Conservation (phyloP, 2,888 invertebrate species). For the Andrena hattorfiana region DNA sequence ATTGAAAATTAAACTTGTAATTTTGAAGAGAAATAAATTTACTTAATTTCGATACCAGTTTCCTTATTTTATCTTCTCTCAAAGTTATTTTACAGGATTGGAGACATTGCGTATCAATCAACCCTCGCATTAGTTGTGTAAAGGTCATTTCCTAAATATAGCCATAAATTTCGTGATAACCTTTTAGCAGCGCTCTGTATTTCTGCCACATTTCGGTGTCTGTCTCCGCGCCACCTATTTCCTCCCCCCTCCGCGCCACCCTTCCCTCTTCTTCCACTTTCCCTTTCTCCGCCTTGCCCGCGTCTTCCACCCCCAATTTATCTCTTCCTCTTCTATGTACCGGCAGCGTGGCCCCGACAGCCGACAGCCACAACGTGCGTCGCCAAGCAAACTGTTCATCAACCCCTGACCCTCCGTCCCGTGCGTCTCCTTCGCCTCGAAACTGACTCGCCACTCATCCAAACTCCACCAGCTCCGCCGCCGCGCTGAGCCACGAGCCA, state of each 20-base stretch:
- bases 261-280: constrained; percentile 19
- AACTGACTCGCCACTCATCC: constrained; percentile 53
- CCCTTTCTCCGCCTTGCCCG: constrained; percentile 34
- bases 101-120: too few relatives aligned
- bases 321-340: constrained; percentile 55
- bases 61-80: too few relatives aligned
- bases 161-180: constrained; percentile 17
- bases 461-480: constrained; percentile 32
- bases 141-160: neutral
- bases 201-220: neutral
- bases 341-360: constrained; percentile 74
- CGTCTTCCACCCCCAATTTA: constrained; percentile 53
- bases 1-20: too few relatives aligned
- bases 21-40: too few relatives aligned
- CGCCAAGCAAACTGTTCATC: constrained; percentile 74
- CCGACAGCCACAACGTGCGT: constrained; percentile 76
- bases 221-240: constrained; percentile 4
- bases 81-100: too few relatives aligned
- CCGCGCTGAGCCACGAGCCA: constrained; percentile 50
- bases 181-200: constrained; percentile 15
- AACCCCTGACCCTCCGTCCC: constrained; percentile 40
- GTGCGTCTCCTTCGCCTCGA: constrained; percentile 38
- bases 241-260: neutral
- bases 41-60: too few relatives aligned
- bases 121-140: too few relatives aligned